Base-by-base conservation (phyloP, 1,140 invertebrate species). In the Intoshia linei region DNA sequence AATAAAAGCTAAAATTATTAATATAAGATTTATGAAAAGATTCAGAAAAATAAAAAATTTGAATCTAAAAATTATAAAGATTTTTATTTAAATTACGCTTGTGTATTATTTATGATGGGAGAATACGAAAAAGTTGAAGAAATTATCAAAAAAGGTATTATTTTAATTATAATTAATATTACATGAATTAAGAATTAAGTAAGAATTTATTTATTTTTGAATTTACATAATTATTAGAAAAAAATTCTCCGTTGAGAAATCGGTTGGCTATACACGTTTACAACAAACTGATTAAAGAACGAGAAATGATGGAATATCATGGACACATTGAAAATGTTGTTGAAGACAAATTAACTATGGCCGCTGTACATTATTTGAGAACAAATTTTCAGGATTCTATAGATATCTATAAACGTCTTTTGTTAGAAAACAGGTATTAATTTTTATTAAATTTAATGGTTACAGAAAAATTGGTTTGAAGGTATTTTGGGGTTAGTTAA, bases 381-480 rank as follows among this genome's bases (percentile, higher is more conserved):
- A 72, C 72, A 24, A 81, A 93, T 54, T 93, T 90, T 55, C 81
- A 93, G 57, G 84, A 93, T 59, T 81, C 87, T 18, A 92, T 93
- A 45, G 84, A 95, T 57, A 79, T 93, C 44, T 98, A 98, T 50
- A 98, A 95, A 56, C 68, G 76, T 42, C 67, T 92, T 34, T 59
- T 93, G 13, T 52, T 83, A 1, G 76, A 83, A 44, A 81, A 87
- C 58, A 71, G 74, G 73, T 74, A 50, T 6, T n/a, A n/a, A n/a
- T n/a, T n/a, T n/a, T 27, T 30, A n/a, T 13, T n/a, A 7, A 27
- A 27, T 10, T 27, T 7, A n/a, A 10, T 27, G 24, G 7, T 27
- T 27, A 27, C n/a, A n/a, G n/a, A n/a, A n/a, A n/a, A n/a, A n/a
- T n/a, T n/a, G n/a, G n/a, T n/a, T n/a, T n/a, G n/a, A n/a, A n/a